Base-by-base conservation (phyloP, 2,797 vertebrate genomes). In the Allobates femoralis region DNA sequence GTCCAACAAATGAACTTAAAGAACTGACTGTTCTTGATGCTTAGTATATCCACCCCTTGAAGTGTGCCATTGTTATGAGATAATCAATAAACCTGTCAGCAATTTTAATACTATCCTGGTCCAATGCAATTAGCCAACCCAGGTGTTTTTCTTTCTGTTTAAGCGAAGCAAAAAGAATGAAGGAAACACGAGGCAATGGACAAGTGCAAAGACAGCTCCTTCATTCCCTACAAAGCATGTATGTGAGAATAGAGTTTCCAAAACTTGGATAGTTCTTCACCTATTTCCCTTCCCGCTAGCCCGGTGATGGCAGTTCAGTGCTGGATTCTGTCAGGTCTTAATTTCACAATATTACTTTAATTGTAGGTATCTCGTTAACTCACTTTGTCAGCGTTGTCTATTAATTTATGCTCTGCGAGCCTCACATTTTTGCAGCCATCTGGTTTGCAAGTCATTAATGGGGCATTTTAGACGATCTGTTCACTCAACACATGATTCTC, bases 371-470 rank as follows among this genome's bases (percentile, higher is more conserved):
- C 73, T 64, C 53, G 37, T 50, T 18, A 34, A 26, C 60, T 28
- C 32, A n/a, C 75, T 60, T 53, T 46, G 46, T 5, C 51, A 37
- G 75, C 23, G 34, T 18, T 73, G 62, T 78, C 86, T 87, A 78
- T 60, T 83, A 69, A 83, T 83, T 83, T 83, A 83, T 83, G 80
- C 86, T 83, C 64, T 53, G 51, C 53, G 51, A 87, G 73, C 50
- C 26, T 83, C 83, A 79, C 86, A 83, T 87, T 87, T 83, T 87
- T 87, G 34, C 74, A 79, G 51, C 81, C 86, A 87, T 83, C 74
- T 87, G 86, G 60, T 79, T 87, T 79, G 81, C 79, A 79, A 73
- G 75, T 87, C 86, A 87, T 83, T 87, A 87, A 78, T 79, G 74
- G 74, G 75, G 55, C 67, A 77, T 83, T 79, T 83, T 77, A 60